Conservation (phyloP, 1,140 invertebrate genomes). For the Pseudobourletiella spinata region DNA sequence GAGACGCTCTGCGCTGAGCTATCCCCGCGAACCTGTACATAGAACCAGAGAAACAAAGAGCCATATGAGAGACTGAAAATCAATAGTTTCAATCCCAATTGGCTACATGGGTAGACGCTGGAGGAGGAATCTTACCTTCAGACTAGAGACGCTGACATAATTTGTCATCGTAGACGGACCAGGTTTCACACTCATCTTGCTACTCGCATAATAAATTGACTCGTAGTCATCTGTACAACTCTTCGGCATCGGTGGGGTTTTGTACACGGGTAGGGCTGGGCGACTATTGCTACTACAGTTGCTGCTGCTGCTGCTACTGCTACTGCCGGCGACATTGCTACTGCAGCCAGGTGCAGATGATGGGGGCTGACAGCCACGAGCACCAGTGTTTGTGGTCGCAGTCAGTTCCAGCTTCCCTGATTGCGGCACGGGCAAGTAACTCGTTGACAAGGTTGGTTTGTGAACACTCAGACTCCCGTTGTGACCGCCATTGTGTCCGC, state of each 20-base stretch:
- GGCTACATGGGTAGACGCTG: not conserved
- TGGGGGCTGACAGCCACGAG: not conserved
- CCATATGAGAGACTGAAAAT: not conserved
- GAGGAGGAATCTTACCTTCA: not conserved
- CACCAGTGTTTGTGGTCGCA: not conserved
- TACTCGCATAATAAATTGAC: not conserved
- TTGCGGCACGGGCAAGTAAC: not conserved
- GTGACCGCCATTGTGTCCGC: not conserved
- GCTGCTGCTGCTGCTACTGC: not conserved
- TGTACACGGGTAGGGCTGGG: not conserved
- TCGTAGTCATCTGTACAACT: constrained; percentile 5
- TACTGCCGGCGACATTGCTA: not conserved
- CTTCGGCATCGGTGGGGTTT: not conserved
- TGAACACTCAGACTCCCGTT: not conserved
- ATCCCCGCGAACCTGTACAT: not conserved
- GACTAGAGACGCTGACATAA: not conserved
- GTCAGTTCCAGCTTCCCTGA: not conserved
- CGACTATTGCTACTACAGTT: not conserved
- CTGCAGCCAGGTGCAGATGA: not conserved
- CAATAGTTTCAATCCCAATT: not conserved
- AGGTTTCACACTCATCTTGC: not conserved
- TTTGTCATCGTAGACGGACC: not conserved
- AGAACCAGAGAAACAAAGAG: not conserved
- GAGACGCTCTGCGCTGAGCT: not conserved
- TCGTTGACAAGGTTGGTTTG: not conserved